Percentiles rank a stretch among this genome's conserved stretches.
Conservation (phyloP, 2,888 invertebrate genomes). For the Harmothoe impar region DNA sequence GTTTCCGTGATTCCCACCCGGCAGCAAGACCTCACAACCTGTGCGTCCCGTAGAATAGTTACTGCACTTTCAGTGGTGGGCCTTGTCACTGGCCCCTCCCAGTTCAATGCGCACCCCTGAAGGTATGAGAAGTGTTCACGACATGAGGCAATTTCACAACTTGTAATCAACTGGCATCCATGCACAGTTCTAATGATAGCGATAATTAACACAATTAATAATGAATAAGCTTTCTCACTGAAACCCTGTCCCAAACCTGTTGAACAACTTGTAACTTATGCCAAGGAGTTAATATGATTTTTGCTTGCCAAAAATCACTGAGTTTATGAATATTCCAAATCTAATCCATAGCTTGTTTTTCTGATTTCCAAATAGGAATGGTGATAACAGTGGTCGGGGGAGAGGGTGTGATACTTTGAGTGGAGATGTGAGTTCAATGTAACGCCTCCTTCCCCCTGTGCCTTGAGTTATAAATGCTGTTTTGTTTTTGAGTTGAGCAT, state of each 20-base stretch:
- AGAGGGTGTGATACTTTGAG: too few relatives aligned
- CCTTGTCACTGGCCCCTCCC: neutral
- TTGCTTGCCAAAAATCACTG: too few relatives aligned
- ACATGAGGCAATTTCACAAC: neutral
- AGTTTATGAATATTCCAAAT: too few relatives aligned
- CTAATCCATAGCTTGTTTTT: too few relatives aligned
- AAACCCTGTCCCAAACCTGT: slow-evolving; percentile 7
- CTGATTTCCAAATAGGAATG: too few relatives aligned
- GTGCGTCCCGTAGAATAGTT: neutral
- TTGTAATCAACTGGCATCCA: slow-evolving; percentile 18
- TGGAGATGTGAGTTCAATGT: too few relatives aligned
- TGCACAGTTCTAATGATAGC: neutral
- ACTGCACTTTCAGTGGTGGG: neutral
- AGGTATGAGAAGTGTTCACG: neutral
- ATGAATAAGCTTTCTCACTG: neutral
- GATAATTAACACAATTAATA: neutral
- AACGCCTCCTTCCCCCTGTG: too few relatives aligned
- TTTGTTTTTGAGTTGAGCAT: neutral
- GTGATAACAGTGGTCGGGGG: too few relatives aligned
- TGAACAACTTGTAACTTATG: neutral
- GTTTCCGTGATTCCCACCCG: slow-evolving; percentile 6
- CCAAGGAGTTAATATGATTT: neutral
- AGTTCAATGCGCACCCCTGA: neutral
- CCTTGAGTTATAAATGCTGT: too few relatives aligned
- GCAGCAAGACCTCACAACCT: neutral